Evolutionary conservation across 2,113 vertebrate species (phyloP), one percentile per base, ranked within the genome.

Genomic region (Equus przewalskii): DNA sequence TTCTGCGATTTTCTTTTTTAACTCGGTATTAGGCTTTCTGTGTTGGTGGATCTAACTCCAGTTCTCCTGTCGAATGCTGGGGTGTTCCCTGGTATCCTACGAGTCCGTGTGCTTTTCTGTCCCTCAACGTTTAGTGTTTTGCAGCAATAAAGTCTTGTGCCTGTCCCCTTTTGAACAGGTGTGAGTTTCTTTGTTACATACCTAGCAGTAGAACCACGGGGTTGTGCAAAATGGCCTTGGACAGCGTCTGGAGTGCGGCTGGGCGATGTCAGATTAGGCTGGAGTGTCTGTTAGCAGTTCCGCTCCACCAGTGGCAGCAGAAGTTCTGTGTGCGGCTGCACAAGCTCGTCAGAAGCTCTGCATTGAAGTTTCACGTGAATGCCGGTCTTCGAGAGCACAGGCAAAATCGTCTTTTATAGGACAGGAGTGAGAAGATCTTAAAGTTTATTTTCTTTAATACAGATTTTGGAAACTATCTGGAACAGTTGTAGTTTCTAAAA

Each of bases 231-330:
- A 21, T 33, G 56, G 2, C 1, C 14, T 2, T 2, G 2, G 30
- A 19, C 30, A 1, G 6, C 10, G 21, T 69, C 24, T 15, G 58
- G 28, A 26, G 28, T 3, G 33, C 15, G 22, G 19, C 44, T 78
- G 8, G 46, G 2, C 44, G 16, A 5, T 19, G 1, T 36, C 56
- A 15, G 1, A 8, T 18, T 64, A 21, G 21, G 60, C 26, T 16
- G 0, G 3, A 54, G 51, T 9, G 16, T 18, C 6, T 30, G 3
- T 21, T 3, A 56, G 15, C 1, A 22, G 36, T 21, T 26, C 7
- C 5, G 2, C 11, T 7, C 18, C 26, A 7, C 14, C 0, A 4
- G 13, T n/a, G 65, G 75, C 4, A 24, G 2, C 7, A 0, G 3
- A 22, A 41, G 33, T 28, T 70, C 69, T n/a, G 1, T 18, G 10